These are phyloP conservation scores for Chaunax sp. DNA, from an alignment of 2,797 vertebrate genomes.

Conservation along the genomic window DNA sequence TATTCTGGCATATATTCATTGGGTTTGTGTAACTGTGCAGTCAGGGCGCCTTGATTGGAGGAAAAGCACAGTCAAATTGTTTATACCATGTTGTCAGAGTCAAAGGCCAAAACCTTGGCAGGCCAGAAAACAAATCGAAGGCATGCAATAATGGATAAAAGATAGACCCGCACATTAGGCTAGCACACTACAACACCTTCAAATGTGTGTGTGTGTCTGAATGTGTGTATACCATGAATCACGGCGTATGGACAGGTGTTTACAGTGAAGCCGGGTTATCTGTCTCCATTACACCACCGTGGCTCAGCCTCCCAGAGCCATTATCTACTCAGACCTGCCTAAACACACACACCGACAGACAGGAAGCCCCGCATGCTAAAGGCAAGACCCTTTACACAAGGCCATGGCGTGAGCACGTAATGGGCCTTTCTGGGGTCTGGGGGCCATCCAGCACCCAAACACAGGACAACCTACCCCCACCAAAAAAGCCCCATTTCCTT, in stretches of 20 bases:
- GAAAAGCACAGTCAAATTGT: constrained; percentile 45
- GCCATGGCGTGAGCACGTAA: constrained; percentile 59
- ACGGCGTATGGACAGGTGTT: constrained; percentile 86
- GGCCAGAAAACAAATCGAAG: constrained; percentile 38
- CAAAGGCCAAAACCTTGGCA: constrained; percentile 36
- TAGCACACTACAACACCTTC: constrained; percentile 83
- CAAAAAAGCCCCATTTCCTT: constrained; percentile 22
- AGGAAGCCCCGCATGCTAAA: constrained; percentile 66
- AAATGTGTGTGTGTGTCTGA: constrained; percentile 37
- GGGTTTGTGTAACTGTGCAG: constrained; percentile 8
- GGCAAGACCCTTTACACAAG: constrained; percentile 53
- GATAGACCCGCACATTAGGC: constrained; percentile 63
- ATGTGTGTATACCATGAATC: constrained; percentile 87
- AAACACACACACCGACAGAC: constrained; percentile 77
- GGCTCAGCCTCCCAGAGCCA: constrained; percentile 77
- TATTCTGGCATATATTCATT: constrained; percentile 13
- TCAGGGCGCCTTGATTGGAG: constrained; percentile 18
- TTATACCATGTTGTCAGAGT: constrained; percentile 41
- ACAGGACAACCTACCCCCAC: constrained; percentile 14
- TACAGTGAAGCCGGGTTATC: constrained; percentile 85
- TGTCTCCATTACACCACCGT: constrained; percentile 84
- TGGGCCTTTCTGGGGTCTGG: constrained; percentile 45
- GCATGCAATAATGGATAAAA: constrained; percentile 52
- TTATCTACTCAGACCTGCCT: constrained; percentile 84
- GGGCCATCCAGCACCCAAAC: constrained; percentile 61